A percentile compares a stretch with the other conserved stretches of the same genome.
These are phyloP conservation scores for Coleophora flavipennella DNA, from an alignment of 2,888 invertebrate species.

Conservation along the genomic window DNA sequence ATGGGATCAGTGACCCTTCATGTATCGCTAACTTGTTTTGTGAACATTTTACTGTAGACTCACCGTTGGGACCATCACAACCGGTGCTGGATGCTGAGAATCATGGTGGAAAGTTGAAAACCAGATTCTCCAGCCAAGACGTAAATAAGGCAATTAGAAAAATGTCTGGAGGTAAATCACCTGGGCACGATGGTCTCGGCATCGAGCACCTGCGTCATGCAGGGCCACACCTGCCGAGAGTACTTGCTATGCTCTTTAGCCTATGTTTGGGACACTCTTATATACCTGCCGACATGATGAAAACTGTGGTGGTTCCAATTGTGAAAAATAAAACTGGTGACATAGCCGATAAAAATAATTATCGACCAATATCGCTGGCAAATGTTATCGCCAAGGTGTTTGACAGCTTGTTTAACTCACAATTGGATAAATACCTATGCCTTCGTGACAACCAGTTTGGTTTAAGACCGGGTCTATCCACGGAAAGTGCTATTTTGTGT, in stretches of 20 bases:
- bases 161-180: background rate
- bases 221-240: background rate
- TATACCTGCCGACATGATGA: constrained; percentile 2
- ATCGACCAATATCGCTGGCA: constrained; percentile 7
- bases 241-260: background rate
- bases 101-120: background rate
- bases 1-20: background rate
- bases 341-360: constrained; percentile 1
- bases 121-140: background rate
- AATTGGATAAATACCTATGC: background rate
- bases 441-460: constrained; percentile 2
- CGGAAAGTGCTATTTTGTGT: background rate
- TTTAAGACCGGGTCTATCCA: background rate
- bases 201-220: background rate
- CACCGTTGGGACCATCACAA: background rate
- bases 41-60: background rate
- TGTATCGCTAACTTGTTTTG: background rate
- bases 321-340: constrained; percentile 10
- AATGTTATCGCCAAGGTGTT: constrained; percentile 4
- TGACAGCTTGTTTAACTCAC: constrained; percentile 4
- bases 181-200: background rate
- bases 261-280: background rate
- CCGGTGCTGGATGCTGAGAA: background rate
- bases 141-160: background rate
- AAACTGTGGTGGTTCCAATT: constrained; percentile 10